phyloP scores from a whole-genome alignment of 2,797 vertebrate species.

The Galagoides demidoff region DNA sequence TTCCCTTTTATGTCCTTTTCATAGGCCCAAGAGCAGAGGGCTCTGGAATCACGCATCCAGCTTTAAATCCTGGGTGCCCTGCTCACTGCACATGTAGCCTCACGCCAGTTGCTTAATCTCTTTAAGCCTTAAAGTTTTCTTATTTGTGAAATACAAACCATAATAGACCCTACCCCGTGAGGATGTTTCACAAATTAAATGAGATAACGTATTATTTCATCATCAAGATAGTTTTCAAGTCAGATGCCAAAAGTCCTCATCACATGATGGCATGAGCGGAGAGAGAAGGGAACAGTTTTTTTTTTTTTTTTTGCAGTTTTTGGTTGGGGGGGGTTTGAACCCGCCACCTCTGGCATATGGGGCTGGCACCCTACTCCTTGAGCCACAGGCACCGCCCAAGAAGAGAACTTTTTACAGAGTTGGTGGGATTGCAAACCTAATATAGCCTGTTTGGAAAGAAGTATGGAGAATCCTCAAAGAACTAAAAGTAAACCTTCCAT shows the following conservation, averaged over 20 bases:
- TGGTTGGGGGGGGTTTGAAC: too few relatives aligned
- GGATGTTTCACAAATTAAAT: not conserved
- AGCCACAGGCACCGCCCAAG: too few relatives aligned
- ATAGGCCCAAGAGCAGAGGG: not conserved
- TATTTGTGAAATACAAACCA: slow-evolving; percentile 5
- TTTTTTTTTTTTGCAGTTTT: too few relatives aligned
- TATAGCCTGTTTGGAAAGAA: too few relatives aligned
- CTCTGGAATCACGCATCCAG: not conserved
- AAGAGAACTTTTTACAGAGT: too few relatives aligned
- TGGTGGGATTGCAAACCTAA: too few relatives aligned
- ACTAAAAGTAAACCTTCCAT: too few relatives aligned
- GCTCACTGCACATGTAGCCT: not conserved
- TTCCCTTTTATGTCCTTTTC: not conserved
- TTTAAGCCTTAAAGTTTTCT: not conserved
- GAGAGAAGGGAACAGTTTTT: too few relatives aligned
- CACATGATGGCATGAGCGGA: too few relatives aligned
- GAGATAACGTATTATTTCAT: not conserved
- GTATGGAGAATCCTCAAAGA: too few relatives aligned
- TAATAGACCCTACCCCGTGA: not conserved
- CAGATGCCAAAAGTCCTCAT: not conserved
- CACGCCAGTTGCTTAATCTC: not conserved
- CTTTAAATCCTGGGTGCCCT: not conserved
- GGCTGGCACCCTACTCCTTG: too few relatives aligned
- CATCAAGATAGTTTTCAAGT: not conserved
- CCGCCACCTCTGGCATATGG: too few relatives aligned